Evolutionary conservation across 2,113 vertebrate species (phyloP).

Genomic region (Vulpes lagopus): DNA sequence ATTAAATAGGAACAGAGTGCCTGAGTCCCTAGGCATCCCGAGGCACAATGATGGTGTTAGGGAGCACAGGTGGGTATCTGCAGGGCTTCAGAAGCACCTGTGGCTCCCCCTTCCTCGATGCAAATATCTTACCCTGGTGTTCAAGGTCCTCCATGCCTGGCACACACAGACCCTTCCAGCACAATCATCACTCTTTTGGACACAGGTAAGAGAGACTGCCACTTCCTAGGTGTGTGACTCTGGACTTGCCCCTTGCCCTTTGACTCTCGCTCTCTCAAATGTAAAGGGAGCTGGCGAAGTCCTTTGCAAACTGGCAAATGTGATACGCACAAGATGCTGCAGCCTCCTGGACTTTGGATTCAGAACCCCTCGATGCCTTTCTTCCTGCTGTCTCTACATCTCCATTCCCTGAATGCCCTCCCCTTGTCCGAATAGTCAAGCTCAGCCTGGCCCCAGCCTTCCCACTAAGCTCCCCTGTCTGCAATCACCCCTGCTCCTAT

Average conservation of each 20-base stretch:
- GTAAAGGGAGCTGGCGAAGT: background rate
- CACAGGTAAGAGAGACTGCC: background rate
- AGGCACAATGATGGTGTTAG: background rate
- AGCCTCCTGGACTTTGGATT: background rate
- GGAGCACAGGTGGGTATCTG: background rate
- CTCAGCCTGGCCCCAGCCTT: background rate
- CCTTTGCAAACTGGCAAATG: background rate
- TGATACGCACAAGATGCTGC: background rate
- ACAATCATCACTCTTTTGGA: background rate
- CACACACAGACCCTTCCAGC: background rate
- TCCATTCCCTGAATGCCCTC: too few relatives aligned
- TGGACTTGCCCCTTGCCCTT: background rate
- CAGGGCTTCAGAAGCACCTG: background rate
- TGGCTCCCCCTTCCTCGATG: background rate
- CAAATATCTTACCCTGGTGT: background rate
- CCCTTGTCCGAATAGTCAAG: background rate
- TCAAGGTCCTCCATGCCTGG: background rate
- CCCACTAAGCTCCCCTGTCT: background rate
- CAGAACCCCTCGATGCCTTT: background rate
- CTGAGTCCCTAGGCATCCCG: background rate
- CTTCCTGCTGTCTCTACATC: background rate
- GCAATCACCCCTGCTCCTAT: background rate
- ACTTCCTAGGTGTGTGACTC: background rate
- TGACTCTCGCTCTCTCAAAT: background rate
- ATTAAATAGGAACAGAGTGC: background rate